Conservation (phyloP, 1,140 invertebrate genomes). For the Acyrthosiphon pisum region DNA sequence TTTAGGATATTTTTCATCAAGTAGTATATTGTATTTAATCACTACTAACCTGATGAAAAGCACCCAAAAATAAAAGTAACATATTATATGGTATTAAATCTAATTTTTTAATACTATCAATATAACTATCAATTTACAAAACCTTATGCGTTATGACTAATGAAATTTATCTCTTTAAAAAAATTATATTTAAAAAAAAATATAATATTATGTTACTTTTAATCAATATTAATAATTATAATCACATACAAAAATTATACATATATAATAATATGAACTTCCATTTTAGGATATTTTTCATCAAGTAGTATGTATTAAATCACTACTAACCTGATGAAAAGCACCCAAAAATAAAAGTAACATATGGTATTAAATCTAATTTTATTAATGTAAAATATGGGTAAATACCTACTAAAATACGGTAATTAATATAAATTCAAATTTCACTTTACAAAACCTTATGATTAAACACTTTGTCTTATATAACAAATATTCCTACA, state of each 20-base stretch:
- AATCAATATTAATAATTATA: too few relatives aligned
- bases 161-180: not conserved
- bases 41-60: not conserved
- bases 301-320: not conserved
- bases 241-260: not conserved
- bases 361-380: not conserved
- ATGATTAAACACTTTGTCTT: not conserved
- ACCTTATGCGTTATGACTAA: not conserved
- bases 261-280: not conserved
- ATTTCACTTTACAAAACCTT: not conserved
- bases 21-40: not conserved
- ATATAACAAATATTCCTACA: not conserved
- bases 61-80: not conserved
- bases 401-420: not conserved
- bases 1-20: conserved; percentile 1
- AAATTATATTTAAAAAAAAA: not conserved
- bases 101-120: not conserved
- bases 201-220: too few relatives aligned
- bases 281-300: conserved; percentile 4
- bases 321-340: not conserved
- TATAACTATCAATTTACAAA: not conserved
- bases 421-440: not conserved
- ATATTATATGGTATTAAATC: not conserved
- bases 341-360: conserved; percentile 17
- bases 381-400: not conserved